Evolutionary conservation across 2,113 vertebrate species (phyloP).

Genomic region (Mionectes macconnelli): DNA sequence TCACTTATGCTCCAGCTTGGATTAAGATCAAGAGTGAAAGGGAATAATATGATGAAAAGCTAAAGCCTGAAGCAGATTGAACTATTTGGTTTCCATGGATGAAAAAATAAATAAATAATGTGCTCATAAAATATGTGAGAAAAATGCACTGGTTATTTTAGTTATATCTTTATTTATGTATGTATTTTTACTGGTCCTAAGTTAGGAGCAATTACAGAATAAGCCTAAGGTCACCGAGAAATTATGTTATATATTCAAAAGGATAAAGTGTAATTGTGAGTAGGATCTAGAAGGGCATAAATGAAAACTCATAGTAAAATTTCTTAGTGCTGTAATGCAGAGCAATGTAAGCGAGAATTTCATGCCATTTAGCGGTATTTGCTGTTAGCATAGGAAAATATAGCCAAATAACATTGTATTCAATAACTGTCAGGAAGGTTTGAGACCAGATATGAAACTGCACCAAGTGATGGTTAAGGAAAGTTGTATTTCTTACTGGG

Average conservation of each 20-base stretch:
- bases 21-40: constrained; percentile 20
- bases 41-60: neutral
- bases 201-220: neutral
- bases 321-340: neutral
- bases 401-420: neutral
- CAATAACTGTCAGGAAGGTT: neutral
- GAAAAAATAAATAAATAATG: neutral
- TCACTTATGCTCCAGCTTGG: neutral
- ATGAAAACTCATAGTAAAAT: neutral
- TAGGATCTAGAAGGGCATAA: neutral
- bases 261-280: neutral
- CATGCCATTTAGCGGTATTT: neutral
- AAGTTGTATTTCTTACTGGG: neutral
- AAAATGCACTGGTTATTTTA: neutral
- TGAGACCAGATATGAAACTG: neutral
- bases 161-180: neutral
- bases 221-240: neutral
- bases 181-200: neutral
- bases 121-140: neutral
- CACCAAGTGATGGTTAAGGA: neutral
- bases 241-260: neutral
- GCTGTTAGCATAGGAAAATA: neutral
- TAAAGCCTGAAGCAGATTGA: neutral
- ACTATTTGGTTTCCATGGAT: neutral
- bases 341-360: neutral